These are phyloP conservation scores for Serripes groenlandicus DNA, from an alignment of 2,888 invertebrate genomes.

Conservation along the genomic window DNA sequence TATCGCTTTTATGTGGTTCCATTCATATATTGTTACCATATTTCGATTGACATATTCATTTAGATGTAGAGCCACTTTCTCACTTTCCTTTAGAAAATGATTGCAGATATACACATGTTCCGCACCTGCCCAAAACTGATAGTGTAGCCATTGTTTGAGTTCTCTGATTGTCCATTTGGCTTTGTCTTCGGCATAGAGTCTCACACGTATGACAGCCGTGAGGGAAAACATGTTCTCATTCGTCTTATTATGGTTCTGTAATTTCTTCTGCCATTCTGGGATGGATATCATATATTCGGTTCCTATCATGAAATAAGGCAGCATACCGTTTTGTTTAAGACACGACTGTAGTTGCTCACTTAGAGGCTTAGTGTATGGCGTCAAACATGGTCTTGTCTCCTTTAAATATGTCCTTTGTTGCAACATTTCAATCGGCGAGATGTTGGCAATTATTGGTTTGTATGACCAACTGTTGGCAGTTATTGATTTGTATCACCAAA, in stretches of 20 bases:
- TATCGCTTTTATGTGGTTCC: conserved; percentile 21
- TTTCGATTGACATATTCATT: conserved; percentile 16
- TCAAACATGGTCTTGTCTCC: background rate
- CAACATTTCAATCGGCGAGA: no score
- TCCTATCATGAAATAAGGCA: background rate
- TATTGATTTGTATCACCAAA: no score
- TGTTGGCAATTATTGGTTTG: no score
- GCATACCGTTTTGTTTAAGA: background rate
- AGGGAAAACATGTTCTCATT: conserved; percentile 4
- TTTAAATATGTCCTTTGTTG: no score
- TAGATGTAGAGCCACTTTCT: conserved; percentile 11
- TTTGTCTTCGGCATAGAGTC: conserved; percentile 29
- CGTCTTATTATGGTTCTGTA: background rate
- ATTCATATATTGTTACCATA: conserved; percentile 14
- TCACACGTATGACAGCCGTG: conserved; percentile 27
- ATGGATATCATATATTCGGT: conserved; percentile 1
- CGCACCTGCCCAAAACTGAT: conserved; percentile 31
- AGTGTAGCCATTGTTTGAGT: conserved; percentile 38
- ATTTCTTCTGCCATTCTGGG: conserved; percentile 9
- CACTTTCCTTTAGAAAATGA: conserved; percentile 25
- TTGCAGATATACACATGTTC: conserved; percentile 33
- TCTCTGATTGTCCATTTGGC: conserved; percentile 29
- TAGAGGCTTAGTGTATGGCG: background rate
- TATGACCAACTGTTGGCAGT: no score
- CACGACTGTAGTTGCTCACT: background rate